Conservation (phyloP, 2,113 vertebrate species). For the Hiodon alosoides region DNA sequence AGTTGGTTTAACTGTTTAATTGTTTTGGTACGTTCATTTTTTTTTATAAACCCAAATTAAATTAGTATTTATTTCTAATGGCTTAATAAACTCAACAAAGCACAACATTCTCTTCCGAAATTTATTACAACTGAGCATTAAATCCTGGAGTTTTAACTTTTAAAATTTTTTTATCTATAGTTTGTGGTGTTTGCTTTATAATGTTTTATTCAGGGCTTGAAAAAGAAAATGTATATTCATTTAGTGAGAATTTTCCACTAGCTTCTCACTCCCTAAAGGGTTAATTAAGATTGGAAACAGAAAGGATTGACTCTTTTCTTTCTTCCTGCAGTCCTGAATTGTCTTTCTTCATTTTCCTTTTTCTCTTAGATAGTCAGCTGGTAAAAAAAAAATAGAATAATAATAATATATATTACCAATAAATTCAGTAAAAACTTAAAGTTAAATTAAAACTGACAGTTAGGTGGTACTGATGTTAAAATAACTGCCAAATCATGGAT, state of each 20-base stretch:
- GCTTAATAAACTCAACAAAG: too few species aligned
- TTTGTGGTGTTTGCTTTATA: too few species aligned
- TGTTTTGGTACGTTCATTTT: too few species aligned
- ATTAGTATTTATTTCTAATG: too few species aligned
- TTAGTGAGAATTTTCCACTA: neutral
- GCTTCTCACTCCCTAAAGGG: neutral
- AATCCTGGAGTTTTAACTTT: too few species aligned
- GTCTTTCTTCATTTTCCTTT: conserved; percentile 35
- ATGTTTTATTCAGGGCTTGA: too few species aligned
- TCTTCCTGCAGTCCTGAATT: neutral
- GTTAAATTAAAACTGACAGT: neutral
- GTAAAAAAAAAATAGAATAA: conserved; percentile 13
- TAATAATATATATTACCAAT: neutral
- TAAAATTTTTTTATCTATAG: too few species aligned
- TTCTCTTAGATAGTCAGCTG: conserved; percentile 38
- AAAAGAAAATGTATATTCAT: neutral
- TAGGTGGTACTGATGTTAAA: neutral
- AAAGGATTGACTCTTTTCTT: neutral
- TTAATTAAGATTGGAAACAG: neutral
- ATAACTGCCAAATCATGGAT: neutral
- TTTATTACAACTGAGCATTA: too few species aligned
- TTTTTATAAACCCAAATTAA: too few species aligned
- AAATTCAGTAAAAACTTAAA: neutral
- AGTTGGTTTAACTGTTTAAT: conserved; percentile 43
- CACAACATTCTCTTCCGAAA: too few species aligned